Base-by-base conservation (phyloP, 2,888 invertebrate species). In the Standfussiana lucernea region DNA sequence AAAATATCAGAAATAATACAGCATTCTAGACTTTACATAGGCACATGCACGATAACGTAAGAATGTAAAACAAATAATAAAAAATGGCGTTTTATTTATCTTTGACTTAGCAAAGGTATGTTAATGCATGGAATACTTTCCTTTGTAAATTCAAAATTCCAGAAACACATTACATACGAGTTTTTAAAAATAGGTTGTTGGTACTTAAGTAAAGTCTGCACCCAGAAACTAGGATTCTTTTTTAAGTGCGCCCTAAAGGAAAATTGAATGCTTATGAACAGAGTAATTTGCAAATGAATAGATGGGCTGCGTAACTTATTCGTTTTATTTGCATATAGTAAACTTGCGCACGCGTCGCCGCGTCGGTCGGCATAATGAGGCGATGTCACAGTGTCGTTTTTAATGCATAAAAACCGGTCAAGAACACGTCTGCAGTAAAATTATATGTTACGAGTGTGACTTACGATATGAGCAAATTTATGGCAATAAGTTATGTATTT, bases 281-380 rank as follows among this genome's bases (percentile, higher is more conserved):
- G 69, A 82, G 67, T 82, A 76, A 90, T 90, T 89, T 88, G 79
- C 84, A 87, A 86, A 65, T 90, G 87, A 89, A 91, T 89, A 83
- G 88, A 77, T 66, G 73, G 76, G 72, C 77, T 69, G 75, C 77
- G 72, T 83, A 72, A 79, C 69, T 71, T 66, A 81, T 82, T 76
- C 75, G 67, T 80, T 81, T 68, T 72, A 76, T 82, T 81, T 79
- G 61, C 78, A 79, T 71, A 56, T 74, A 68, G 69, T 67, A 50
- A 73, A 79, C 75, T 61, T 78, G 82, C 83, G 82, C 84, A 82
- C 84, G 82, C 87, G 82, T 62, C 70, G 71, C n/a, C 84, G 82
- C 87, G 82, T 62, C 70, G 71, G 28, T 74, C 61, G 42, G 86
- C 83, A 83, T 87, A 87, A 86, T 77, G 68, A 75, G 69, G 61